phyloP scores from a whole-genome alignment of 2,888 invertebrate genomes.

The Pseudanteris insignis region DNA sequence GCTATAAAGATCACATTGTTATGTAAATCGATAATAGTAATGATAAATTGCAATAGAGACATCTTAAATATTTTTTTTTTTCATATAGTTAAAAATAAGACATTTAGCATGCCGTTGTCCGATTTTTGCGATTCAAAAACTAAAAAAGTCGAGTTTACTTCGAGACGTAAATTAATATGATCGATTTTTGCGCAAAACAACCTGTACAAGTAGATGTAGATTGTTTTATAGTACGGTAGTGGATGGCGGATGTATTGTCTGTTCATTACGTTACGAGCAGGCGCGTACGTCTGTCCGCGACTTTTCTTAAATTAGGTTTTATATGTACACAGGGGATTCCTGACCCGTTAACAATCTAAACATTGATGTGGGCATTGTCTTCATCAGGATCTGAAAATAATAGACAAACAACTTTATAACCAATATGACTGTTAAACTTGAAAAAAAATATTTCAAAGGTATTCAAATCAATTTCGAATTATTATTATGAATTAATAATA shows the following conservation, averaged over 20 bases:
- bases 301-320: constrained; percentile 60
- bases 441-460: too few relatives aligned
- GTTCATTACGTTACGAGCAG: constrained; percentile 58
- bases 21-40: constrained; percentile 11
- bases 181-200: constrained; percentile 54
- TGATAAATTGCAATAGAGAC: constrained; percentile 12
- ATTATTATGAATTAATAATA: too few relatives aligned
- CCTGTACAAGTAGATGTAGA: constrained; percentile 52
- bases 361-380: too few relatives aligned
- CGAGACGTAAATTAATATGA: constrained; percentile 49
- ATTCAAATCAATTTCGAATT: too few relatives aligned
- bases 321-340: constrained; percentile 99
- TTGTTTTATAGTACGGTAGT: constrained; percentile 54
- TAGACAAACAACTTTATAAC: too few relatives aligned
- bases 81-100: constrained; percentile 51
- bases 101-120: constrained; percentile 1
- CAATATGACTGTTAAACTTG: too few relatives aligned
- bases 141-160: background rate
- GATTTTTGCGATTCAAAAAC: constrained; percentile 48
- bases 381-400: too few relatives aligned
- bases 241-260: constrained; percentile 66
- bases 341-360: too few relatives aligned
- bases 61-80: constrained; percentile 58
- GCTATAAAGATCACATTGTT: constrained; percentile 43
- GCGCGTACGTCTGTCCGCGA: constrained; percentile 22